These are phyloP conservation scores for Drosophila mulleri DNA, from an alignment of 2,888 invertebrate genomes.

Conservation along the genomic window DNA sequence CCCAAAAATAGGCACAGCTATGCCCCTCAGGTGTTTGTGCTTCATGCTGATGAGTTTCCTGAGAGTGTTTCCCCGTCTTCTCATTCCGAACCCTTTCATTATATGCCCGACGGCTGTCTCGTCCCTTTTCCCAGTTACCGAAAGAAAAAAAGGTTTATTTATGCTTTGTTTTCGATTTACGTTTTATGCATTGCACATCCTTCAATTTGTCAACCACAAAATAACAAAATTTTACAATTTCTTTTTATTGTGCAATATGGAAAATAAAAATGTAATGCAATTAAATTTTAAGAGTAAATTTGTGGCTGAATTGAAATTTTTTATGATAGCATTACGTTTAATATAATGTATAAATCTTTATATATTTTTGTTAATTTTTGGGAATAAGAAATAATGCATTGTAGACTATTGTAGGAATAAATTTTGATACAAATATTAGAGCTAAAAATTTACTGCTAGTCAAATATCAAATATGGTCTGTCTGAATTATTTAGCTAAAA, in stretches of 20 bases:
- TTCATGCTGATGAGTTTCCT: conserved; percentile 61
- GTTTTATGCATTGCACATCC: conserved; percentile 8
- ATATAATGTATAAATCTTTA: too few relatives aligned
- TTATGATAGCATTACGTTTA: neutral
- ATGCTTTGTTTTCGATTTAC: neutral
- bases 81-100: conserved; percentile 58
- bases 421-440: too few relatives aligned
- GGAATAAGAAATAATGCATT: too few relatives aligned
- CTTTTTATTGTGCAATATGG: neutral
- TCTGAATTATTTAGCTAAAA: neutral
- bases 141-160: conserved; percentile 54
- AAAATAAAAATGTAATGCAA: conserved; percentile 21
- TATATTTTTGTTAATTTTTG: too few relatives aligned
- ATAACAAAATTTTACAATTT: conserved; percentile 17
- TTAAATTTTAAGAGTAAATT: conserved; percentile 31
- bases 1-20: conserved; percentile 50
- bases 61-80: conserved; percentile 14
- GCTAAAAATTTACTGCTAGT: neutral
- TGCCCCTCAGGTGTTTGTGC: conserved; percentile 13
- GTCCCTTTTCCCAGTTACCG: conserved; percentile 4
- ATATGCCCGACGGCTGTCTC: conserved; percentile 38
- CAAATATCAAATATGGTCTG: neutral
- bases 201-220: conserved; percentile 57
- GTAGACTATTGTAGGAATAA: too few relatives aligned
- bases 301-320: neutral